Base-by-base conservation (phyloP, 2,888 invertebrate species). In the Protula sp. region DNA sequence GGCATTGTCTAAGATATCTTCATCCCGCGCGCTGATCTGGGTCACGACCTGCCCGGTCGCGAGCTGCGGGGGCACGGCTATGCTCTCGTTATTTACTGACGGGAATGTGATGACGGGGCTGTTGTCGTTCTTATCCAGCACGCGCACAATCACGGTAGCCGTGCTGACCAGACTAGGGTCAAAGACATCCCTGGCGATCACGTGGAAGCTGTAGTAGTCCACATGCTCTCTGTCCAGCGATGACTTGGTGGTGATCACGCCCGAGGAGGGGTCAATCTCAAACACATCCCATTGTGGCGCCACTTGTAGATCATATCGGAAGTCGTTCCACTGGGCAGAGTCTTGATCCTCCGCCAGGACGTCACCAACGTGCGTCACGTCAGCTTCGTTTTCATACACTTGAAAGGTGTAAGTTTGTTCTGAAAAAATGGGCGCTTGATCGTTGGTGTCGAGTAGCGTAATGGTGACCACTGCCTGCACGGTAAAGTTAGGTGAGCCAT, bases 71-170 rank as follows among this genome's bases (percentile, higher is more conserved):
- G 56, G 24, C 27, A 56, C 24, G 5, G 26, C 3, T 4, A 56
- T 3, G 14, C 26, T 5, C 28, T 22, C 5, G 28, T 56, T 24
- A 9, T 48, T 45, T 5, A 4, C 14, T 14, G 47, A 5, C 5
- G 56, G 56, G 26, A 56, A 56, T 22, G 14, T 5, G 4, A 56
- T 48, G 5, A 5, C 4, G 3, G 56, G 56, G n/a, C 48, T 27
- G 48, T 56, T 51, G 31, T 56, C 56, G 29, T 56, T 56, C 4
- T 4, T 5, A 53, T 56, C 56, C 47, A 5, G 30, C 48, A 56
- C 56, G 28, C 50, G 3, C 4, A 56, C 14, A 14, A 28, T 9
- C 3, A 56, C 22, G 14, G 48, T 22, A 26, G n/a, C 9, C 28
- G 56, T 5, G 5, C 19, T 38, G 9, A 9, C 19, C 19, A 38